A percentile compares a stretch with the other conserved stretches of the same genome.
phyloP scores from a whole-genome alignment of 2,888 invertebrate species.

The Cosmia trapezina region DNA sequence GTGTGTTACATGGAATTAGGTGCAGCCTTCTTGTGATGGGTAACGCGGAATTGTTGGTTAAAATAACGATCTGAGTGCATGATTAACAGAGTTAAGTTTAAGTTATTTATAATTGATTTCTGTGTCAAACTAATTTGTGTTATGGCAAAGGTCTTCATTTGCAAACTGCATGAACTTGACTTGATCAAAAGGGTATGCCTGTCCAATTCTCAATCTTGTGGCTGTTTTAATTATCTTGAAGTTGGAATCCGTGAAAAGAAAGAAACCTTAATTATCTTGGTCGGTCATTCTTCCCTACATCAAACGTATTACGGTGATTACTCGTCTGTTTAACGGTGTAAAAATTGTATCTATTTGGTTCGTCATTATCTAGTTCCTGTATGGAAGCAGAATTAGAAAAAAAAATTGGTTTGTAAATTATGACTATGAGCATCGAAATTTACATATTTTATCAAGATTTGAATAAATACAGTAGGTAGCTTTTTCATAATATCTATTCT shows the following conservation, averaged over 20 bases:
- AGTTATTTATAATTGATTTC: not conserved
- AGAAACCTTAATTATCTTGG: not conserved
- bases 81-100: not conserved
- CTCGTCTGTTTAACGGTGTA: too few species aligned
- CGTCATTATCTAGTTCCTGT: too few species aligned
- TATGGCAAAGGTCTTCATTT: not conserved
- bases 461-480: too few species aligned
- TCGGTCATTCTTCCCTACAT: too few species aligned
- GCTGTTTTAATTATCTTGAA: not conserved
- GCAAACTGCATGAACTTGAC: not conserved
- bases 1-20: constrained; percentile 66
- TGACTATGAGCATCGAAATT: too few species aligned
- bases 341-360: too few species aligned
- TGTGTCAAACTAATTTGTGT: not conserved
- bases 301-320: too few species aligned
- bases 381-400: too few species aligned
- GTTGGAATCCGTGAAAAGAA: not conserved
- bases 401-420: too few species aligned
- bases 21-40: constrained; percentile 63
- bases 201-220: not conserved
- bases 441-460: too few species aligned
- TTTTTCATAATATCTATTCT: too few species aligned
- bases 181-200: too few species aligned
- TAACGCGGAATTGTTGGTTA: constrained; percentile 8
- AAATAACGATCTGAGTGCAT: constrained; percentile 32